phyloP scores from a whole-genome alignment of 1,140 invertebrate species.

The Hyposmocoma kahamanoa region DNA sequence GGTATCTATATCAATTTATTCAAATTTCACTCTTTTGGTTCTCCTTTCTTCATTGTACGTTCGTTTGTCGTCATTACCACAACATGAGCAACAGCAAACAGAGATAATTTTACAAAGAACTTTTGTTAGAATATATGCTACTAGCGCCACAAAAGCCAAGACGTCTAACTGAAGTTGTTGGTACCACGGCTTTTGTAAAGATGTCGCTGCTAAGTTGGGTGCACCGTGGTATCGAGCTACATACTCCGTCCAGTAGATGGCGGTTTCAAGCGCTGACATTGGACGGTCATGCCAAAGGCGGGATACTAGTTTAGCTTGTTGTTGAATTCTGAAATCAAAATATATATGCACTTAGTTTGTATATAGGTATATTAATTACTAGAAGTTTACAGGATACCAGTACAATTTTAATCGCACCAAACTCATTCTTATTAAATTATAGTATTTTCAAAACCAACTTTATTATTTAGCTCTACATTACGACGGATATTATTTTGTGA shows the following conservation, averaged over 20 bases:
- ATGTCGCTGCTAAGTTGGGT: conserved; percentile 57
- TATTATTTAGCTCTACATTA: no score
- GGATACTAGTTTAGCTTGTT: conserved; percentile 59
- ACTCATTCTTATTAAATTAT: no score
- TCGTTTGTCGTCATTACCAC: conserved; percentile 24
- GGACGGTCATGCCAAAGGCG: conserved; percentile 69
- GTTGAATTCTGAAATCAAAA: conserved; percentile 50
- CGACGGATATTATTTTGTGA: no score
- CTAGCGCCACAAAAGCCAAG: conserved; percentile 56
- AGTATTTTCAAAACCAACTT: no score
- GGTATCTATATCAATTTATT: no score
- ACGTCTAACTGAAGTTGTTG: conserved; percentile 78
- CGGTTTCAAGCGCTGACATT: conserved; percentile 64
- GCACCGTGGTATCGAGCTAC: conserved; percentile 69
- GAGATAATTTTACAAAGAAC: conserved; percentile 48
- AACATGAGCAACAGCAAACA: conserved; percentile 49
- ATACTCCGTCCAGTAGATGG: conserved; percentile 75
- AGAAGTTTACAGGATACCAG: no score
- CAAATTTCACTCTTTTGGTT: conserved; percentile 57
- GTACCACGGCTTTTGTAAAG: conserved; percentile 75
- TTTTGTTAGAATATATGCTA: conserved; percentile 43
- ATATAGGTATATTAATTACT: no score
- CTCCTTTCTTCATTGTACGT: conserved; percentile 30
- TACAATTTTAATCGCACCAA: no score
- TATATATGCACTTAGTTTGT: no score